phyloP scores from a whole-genome alignment of 2,888 invertebrate genomes.

The Macroteleia sp. region DNA sequence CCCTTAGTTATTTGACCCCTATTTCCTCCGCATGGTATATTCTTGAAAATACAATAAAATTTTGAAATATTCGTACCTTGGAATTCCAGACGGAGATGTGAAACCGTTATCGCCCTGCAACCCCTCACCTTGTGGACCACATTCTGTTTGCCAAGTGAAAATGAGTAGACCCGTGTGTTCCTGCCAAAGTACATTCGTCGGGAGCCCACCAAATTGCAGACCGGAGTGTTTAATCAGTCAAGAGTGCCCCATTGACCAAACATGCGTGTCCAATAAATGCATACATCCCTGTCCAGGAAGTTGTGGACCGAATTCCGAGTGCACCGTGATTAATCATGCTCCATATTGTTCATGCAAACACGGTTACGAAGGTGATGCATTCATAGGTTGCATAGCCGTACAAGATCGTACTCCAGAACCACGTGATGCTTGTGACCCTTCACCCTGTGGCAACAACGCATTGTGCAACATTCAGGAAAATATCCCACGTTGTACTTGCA shows the following conservation, averaged over 20 bases:
- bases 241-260: constrained; percentile 87
- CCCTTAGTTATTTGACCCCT: too few species aligned
- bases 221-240: constrained; percentile 88
- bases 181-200: constrained; percentile 86
- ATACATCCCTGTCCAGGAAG: constrained; percentile 88
- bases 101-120: too few species aligned
- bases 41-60: too few species aligned
- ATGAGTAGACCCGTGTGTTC: constrained; percentile 85
- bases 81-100: too few species aligned
- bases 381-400: constrained; percentile 89
- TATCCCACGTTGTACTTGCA: constrained; percentile 92
- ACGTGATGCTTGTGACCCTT: constrained; percentile 87
- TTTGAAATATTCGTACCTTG: too few species aligned
- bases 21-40: too few species aligned
- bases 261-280: constrained; percentile 88
- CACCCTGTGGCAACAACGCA: constrained; percentile 92
- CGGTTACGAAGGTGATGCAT: too few species aligned
- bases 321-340: constrained; percentile 91
- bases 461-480: constrained; percentile 92
- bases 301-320: constrained; percentile 90
- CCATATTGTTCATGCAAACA: constrained; percentile 90
- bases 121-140: constrained; percentile 90
- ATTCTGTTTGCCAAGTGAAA: constrained; percentile 88
- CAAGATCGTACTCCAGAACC: constrained; percentile 72
- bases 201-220: constrained; percentile 88